Evolutionary conservation across 1,140 invertebrate species (phyloP), one percentile per base, ranked within the genome.

Genomic region (Drosophila hydei): DNA sequence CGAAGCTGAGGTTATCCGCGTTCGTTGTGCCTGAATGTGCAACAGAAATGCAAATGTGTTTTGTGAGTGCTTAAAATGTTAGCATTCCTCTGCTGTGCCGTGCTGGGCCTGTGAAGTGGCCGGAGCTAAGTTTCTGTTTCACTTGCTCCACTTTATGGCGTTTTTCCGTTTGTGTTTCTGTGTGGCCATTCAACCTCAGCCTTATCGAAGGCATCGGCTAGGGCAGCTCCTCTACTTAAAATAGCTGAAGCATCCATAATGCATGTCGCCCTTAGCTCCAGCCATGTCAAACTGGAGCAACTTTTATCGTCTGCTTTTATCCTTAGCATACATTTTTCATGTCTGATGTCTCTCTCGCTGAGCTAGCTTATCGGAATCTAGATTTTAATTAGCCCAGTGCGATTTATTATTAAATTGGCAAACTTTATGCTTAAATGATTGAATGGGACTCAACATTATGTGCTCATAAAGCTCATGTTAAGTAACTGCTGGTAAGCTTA

Each of bases 61-160:
- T 54, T 43, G 23, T 54, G 48, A 71, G 68, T 65, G 68, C 52
- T 65, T 50, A 50, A 71, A 71, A 71, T 71, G 68, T 64, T 33
- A 36, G 52, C 68, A 71, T 61, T 71, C 61, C 42, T 16, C 38
- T 1, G n/a, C 43, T 36, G 50, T 25, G 8, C 23, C n/a, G 6
- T 0, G 2, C 38, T 16, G 38, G 38, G 42, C 42, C 43, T 40
- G 25, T 25, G 50, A 47, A 70, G 61, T 64, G 51, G 50, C 51
- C 27, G 23, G 11, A 27, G 21, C 21, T n/a, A 64, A 56, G 60
- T 64, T 70, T 70, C 36, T 48, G 43, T 54, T 45, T 42, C 51
- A 69, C 23, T 54, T 63, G 67, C 59, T 38, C 23, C 43, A 70
- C 30, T 63, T 61, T 45, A 3, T 14, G n/a, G 21, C 52, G 7